Conservation (phyloP, 1,140 invertebrate species). For the Chironomus striatipennis region DNA sequence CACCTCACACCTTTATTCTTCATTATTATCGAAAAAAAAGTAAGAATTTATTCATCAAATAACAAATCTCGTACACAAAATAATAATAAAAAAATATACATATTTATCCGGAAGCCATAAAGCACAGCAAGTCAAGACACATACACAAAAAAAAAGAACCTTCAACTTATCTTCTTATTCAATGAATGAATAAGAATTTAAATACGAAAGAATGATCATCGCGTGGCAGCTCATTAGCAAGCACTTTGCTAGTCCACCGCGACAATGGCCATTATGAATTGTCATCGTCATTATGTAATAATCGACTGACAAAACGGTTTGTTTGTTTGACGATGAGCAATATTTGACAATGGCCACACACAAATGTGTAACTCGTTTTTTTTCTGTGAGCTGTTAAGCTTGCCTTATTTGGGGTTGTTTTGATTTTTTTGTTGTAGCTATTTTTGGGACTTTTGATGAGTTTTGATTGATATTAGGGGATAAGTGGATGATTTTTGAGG, state of each 20-base stretch:
- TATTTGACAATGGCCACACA: no score
- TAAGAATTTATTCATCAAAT: no score
- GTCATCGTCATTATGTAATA: not conserved
- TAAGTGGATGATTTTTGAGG: no score
- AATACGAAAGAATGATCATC: not conserved
- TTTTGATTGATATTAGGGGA: no score
- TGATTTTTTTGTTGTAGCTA: not conserved
- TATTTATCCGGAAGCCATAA: conserved; percentile 1
- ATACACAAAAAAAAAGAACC: not conserved
- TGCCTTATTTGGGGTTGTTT: not conserved
- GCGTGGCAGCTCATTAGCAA: not conserved
- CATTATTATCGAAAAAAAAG: no score
- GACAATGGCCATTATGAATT: not conserved
- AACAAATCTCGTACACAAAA: no score
- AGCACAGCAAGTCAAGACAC: not conserved
- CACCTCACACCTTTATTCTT: not conserved
- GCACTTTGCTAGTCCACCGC: not conserved
- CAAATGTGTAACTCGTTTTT: not conserved
- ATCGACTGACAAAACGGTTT: not conserved
- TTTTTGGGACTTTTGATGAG: no score
- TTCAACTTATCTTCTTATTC: conserved; percentile 3
- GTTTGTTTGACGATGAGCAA: no score
- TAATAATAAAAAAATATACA: not conserved
- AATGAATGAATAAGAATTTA: not conserved
- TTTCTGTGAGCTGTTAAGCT: not conserved